phyloP scores from a whole-genome alignment of 1,140 invertebrate species.

The Caenorhabditis inopinata region DNA sequence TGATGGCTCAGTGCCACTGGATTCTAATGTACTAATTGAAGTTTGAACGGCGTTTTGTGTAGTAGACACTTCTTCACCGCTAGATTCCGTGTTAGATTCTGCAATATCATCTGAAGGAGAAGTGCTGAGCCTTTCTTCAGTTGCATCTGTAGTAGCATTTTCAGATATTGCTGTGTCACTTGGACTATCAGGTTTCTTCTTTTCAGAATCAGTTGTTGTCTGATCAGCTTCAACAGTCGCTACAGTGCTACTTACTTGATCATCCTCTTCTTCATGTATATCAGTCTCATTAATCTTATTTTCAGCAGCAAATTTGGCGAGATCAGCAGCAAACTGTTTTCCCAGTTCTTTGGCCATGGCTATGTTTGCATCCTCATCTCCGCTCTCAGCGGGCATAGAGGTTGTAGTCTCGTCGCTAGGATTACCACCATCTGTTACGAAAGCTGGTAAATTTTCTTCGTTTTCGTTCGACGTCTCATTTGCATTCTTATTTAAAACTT shows the following conservation, averaged over 20 bases:
- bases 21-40: background rate
- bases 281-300: background rate
- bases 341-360: background rate
- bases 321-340: conserved; percentile 4
- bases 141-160: background rate
- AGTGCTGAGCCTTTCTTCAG: no score
- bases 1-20: background rate
- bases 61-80: conserved; percentile 14
- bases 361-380: background rate
- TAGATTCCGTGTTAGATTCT: background rate
- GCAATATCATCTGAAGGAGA: background rate
- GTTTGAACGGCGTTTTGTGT: background rate
- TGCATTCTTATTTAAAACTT: no score
- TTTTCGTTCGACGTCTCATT: background rate
- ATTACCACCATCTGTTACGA: background rate
- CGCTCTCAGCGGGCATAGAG: background rate
- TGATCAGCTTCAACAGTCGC: background rate
- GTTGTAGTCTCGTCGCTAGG: background rate
- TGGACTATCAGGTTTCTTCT: background rate
- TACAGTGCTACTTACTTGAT: background rate
- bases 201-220: background rate
- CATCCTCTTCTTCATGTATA: background rate
- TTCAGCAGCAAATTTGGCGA: background rate
- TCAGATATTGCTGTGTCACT: background rate
- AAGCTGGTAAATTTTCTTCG: background rate